Evolutionary conservation across 2,797 vertebrate genomes (phyloP).

Genomic region (Psittacula echo): DNA sequence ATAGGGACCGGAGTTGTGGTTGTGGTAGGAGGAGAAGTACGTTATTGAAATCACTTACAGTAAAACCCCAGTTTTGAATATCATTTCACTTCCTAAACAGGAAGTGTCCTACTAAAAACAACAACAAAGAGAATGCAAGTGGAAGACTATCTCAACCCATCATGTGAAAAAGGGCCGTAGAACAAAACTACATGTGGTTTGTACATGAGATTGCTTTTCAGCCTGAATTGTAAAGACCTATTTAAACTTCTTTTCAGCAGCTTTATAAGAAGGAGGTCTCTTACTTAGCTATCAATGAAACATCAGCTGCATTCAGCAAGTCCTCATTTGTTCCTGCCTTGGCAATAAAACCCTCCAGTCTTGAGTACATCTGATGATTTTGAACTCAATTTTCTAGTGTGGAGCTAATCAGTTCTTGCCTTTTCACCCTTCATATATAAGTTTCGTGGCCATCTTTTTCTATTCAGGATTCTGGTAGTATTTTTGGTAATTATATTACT

Average conservation of each 20-base stretch:
- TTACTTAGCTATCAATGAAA: constrained; percentile 44
- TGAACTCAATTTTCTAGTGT: constrained; percentile 50
- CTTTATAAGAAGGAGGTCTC: constrained; percentile 37
- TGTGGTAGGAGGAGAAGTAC: constrained; percentile 38
- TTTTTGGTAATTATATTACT: constrained; percentile 14
- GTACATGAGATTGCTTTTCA: neutral
- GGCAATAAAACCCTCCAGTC: constrained; percentile 42
- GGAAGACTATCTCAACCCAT: neutral
- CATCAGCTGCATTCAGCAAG: constrained; percentile 62
- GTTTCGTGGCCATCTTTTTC: constrained; percentile 10
- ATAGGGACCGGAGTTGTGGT: constrained; percentile 5
- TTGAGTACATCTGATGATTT: neutral
- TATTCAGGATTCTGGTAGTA: neutral
- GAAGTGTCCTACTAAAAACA: constrained; percentile 21
- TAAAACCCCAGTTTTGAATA: constrained; percentile 49
- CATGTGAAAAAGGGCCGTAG: neutral
- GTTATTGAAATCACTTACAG: constrained; percentile 57
- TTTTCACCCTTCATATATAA: constrained; percentile 19
- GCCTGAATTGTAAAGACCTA: neutral
- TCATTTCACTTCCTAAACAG: constrained; percentile 55
- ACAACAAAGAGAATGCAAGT: neutral
- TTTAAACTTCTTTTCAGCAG: constrained; percentile 42
- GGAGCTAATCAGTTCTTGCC: constrained; percentile 44
- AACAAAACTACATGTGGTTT: neutral
- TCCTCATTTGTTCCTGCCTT: constrained; percentile 5